These are phyloP conservation scores for Trachurus trachurus DNA, from an alignment of 2,797 vertebrate species.

Conservation along the genomic window DNA sequence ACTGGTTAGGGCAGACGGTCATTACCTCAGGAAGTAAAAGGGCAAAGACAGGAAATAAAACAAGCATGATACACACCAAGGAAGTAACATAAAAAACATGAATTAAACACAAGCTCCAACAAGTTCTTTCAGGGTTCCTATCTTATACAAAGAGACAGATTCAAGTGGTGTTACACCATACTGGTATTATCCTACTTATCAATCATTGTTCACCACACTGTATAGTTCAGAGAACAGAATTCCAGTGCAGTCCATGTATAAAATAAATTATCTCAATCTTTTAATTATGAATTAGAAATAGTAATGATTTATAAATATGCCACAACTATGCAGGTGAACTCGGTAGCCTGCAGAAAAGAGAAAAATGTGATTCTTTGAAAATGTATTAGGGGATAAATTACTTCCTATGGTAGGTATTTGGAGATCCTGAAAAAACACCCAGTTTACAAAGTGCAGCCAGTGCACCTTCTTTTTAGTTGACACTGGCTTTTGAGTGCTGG, in stretches of 20 bases:
- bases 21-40: too few species aligned
- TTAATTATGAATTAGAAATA: background rate
- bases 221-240: background rate
- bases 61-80: too few species aligned
- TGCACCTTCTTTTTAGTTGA: slow-evolving; percentile 3
- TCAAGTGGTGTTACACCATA: background rate
- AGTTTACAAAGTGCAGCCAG: background rate
- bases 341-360: background rate
- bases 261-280: background rate
- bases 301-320: background rate
- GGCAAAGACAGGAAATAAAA: too few species aligned
- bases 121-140: background rate
- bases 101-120: too few species aligned
- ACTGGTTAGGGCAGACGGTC: too few species aligned
- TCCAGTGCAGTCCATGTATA: background rate
- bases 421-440: too few species aligned
- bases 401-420: background rate
- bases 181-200: background rate
- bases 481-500: background rate
- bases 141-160: background rate
- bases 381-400: background rate
- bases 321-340: background rate
- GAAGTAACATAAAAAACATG: too few species aligned
- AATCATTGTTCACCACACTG: background rate
- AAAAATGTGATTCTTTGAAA: background rate